These are phyloP conservation scores for Rhingia rostrata DNA, from an alignment of 2,888 invertebrate genomes.

Conservation along the genomic window DNA sequence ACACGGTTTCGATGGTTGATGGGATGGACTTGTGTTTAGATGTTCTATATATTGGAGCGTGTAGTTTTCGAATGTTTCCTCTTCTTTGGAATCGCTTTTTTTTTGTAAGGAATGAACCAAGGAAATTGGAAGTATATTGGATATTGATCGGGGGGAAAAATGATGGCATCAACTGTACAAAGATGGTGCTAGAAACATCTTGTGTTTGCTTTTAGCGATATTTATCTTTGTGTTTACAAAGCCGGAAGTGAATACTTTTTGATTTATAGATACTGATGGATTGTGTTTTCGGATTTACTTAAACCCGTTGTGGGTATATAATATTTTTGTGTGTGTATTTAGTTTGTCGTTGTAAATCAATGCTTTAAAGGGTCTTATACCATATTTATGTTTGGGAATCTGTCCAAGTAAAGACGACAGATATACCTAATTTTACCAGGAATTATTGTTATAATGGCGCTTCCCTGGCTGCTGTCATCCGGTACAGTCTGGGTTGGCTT, in stretches of 20 bases:
- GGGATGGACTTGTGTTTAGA: conserved; percentile 5
- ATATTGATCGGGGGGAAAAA: conserved; percentile 22
- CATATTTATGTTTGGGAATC: conserved; percentile 75
- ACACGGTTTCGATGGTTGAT: conserved; percentile 19
- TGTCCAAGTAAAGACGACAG: conserved; percentile 77
- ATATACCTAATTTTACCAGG: no score
- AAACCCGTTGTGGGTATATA: not conserved
- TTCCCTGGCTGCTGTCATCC: no score
- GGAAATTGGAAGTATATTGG: conserved; percentile 49
- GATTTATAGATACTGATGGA: conserved; percentile 13
- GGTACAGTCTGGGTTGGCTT: no score
- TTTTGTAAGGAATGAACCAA: not conserved
- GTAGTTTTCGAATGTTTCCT: not conserved
- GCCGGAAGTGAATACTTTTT: conserved; percentile 19
- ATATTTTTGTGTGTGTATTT: no score
- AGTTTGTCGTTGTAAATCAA: conserved; percentile 77
- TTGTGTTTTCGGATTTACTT: not conserved
- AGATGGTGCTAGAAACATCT: conserved; percentile 4
- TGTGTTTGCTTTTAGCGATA: conserved; percentile 13
- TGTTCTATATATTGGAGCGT: not conserved
- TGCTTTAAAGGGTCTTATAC: conserved; percentile 82
- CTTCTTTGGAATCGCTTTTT: not conserved
- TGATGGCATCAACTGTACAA: not conserved
- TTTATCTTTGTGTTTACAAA: conserved; percentile 22
- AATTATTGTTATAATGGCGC: no score